Evolutionary conservation across 2,797 vertebrate genomes (phyloP), one percentile per base, ranked within the genome.

Genomic region (Sphenodon punctatus): DNA sequence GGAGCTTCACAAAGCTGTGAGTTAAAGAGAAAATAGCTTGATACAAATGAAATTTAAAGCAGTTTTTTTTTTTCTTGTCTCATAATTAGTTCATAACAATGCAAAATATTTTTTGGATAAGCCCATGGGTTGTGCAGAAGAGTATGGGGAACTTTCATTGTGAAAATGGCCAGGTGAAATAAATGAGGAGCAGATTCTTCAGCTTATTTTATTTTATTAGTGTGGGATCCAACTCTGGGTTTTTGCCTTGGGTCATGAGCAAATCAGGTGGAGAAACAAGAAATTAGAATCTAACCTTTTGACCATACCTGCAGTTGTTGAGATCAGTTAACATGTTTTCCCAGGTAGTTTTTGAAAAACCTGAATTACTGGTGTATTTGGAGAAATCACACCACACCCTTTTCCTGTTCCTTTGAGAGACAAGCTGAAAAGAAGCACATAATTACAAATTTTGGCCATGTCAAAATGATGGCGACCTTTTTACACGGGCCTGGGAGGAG

Each of bases 261-360:
- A 79, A 78, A 59, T 8, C 36, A 42, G 36, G 22, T 43, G 67
- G 73, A 32, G 55, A 41, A 74, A 27, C 38, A 68, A 53, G 58
- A 87, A 77, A 75, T 67, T 8, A 17, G 15, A 34, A 49, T 48
- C 25, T 78, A 1, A 23, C n/a, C 74, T 78, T 51, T 39, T 41
- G 41, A 72, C 56, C 46, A 16, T 66, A 58, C 68, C 41, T 41
- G 41, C 10, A 10, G 20, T 60, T 58, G 66, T 83, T 63, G 42
- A 61, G 15, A 58, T 79, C 78, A 51, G 67, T 76, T 49, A 51
- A 2, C n/a, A 65, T 48, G 10, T 78, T 78, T 86, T 77, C 48
- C 36, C 67, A 19, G 59, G 22, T 3, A 1, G 1, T 64, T 36
- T 67, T 80, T 67, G 74, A 43, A 80, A 78, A 73, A 51, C 0